Base-by-base conservation (phyloP, 2,797 vertebrate genomes). In the Etheostoma perlongum region DNA sequence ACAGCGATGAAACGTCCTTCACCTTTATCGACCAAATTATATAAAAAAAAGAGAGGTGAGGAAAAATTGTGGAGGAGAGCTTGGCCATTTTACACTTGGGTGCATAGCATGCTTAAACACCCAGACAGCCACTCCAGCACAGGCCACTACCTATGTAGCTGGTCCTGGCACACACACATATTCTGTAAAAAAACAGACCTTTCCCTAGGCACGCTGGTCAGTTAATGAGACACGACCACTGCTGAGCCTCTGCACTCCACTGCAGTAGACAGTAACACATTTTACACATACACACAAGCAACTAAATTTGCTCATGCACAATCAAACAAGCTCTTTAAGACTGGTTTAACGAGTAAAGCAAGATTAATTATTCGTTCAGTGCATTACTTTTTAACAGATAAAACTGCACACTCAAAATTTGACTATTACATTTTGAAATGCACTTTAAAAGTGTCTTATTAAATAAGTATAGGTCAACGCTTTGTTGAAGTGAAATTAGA, bases 11-110 rank as follows among this genome's bases (percentile, higher is more conserved):
- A 94, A 93, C 58, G 92, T 93, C 93, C 93, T 95, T 95, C 94
- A 96, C 93, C 92, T 94, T 93, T 93, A 94, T 93, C 86, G 88
- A 94, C 90, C 89, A 92, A 93, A 91, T 93, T 91, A 88, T 90
- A 91, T 92, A 88, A 65, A 76, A 86, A 86, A 66, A 78, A 71
- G 75, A 88, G 84, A 79, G 82, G 85, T 86, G 87, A 90, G 89
- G 89, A 92, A 92, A 93, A 90, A 94, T 88, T 87, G 87, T 71
- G 78, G 61, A 71, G 71, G 70, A 80, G 83, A 69, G 85, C 67
- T 33, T 58, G 85, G 80, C 77, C 76, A 68, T 82, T 47, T 70
- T 70, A 76, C 78, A 78, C 65, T 65, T 2, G 61, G 87, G 90
- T 86, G 88, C 30, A 51, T 72, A 74, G 89, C 84, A 89, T 88